A percentile compares a stretch with the other conserved stretches of the same genome.
These are phyloP conservation scores for Tachycineta bicolor DNA, from an alignment of 2,113 vertebrate species.

Conservation along the genomic window DNA sequence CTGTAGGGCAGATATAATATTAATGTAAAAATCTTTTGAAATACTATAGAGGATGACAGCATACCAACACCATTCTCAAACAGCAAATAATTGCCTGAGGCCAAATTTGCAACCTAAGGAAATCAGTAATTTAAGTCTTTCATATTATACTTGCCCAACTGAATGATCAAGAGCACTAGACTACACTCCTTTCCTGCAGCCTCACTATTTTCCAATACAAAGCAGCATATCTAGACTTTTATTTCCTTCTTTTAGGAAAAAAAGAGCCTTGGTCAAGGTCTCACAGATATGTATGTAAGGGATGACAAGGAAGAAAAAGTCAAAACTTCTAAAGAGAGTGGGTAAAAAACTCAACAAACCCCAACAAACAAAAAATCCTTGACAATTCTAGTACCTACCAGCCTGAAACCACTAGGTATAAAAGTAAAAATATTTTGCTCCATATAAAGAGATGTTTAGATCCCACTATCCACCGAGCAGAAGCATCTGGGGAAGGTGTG, in stretches of 20 bases:
- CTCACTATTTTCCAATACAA: not conserved
- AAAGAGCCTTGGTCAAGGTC: not conserved
- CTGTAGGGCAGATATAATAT: conserved; percentile 39
- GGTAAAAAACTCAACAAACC: not conserved
- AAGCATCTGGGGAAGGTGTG: not conserved
- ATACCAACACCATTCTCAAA: conserved; percentile 39
- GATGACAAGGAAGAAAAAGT: not conserved
- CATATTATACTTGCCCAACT: not conserved
- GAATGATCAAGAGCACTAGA: not conserved
- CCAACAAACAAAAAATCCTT: not conserved
- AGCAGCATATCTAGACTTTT: not conserved
- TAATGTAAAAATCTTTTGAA: conserved; percentile 54
- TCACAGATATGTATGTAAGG: not conserved
- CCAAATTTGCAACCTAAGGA: conserved; percentile 13
- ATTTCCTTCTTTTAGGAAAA: not conserved
- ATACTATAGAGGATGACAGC: conserved; percentile 8
- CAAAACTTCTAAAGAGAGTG: not conserved
- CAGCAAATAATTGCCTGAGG: conserved; percentile 6
- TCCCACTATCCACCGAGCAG: not conserved
- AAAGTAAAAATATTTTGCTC: not conserved
- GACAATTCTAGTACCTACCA: not conserved
- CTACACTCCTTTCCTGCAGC: not conserved
- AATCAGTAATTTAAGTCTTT: conserved; percentile 41
- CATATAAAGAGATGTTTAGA: not conserved
- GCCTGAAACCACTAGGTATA: not conserved